Conservation (phyloP, 2,888 invertebrate genomes). For the Protodeltote pygarga region DNA sequence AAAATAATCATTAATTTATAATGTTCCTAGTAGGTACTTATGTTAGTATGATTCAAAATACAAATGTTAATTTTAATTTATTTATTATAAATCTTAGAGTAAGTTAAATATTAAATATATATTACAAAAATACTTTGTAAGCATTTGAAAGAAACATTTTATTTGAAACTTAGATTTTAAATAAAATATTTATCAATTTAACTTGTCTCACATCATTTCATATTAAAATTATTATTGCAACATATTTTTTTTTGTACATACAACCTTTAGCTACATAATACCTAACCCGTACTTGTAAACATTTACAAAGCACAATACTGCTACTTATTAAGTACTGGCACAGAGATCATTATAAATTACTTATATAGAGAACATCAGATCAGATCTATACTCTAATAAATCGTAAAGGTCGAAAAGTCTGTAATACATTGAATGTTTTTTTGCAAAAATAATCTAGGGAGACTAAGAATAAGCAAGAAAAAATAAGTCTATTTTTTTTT, state of each 20-base stretch:
- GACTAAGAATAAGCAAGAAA: too few relatives aligned
- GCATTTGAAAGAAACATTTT: not conserved
- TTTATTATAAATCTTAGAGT: not conserved
- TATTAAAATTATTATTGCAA: not conserved
- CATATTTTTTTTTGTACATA: too few relatives aligned
- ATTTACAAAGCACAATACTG: constrained; percentile 7
- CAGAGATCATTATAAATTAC: constrained; percentile 4
- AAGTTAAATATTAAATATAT: not conserved
- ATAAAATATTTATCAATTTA: constrained; percentile 1
- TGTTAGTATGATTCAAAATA: constrained; percentile 7
- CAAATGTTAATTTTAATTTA: constrained; percentile 13
- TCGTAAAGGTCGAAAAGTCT: too few relatives aligned
- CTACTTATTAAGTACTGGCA: constrained; percentile 22
- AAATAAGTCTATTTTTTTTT: too few relatives aligned
- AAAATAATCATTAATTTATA: too few relatives aligned
- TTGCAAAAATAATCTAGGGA: too few relatives aligned
- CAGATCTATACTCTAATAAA: constrained; percentile 15
- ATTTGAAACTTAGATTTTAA: too few relatives aligned
- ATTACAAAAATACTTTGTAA: constrained; percentile 13
- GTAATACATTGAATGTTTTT: too few relatives aligned
- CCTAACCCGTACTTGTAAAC: too few relatives aligned
- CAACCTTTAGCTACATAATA: too few relatives aligned
- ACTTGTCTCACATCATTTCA: not conserved
- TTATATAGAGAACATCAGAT: constrained; percentile 3
- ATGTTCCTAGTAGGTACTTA: too few relatives aligned